Evolutionary conservation across 2,888 invertebrate species (phyloP), one percentile per base, ranked within the genome.

Genomic region (Apoda limacodes): DNA sequence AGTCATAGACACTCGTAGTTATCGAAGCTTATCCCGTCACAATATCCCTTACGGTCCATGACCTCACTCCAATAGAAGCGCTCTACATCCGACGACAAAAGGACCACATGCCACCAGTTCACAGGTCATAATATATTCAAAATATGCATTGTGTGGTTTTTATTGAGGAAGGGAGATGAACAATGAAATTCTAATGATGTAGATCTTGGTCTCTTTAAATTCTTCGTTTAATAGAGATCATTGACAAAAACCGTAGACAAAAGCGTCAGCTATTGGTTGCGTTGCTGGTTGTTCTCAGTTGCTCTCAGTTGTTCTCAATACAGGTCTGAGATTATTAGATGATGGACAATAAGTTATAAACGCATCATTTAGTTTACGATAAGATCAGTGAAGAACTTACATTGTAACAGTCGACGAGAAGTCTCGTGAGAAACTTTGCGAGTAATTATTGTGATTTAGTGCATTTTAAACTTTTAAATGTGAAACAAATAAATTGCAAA

Each of bases 101-200:
- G 46, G 46, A 53, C 46, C 46, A 43, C 52, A 55, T 47, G 52
- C 52, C 59, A 52, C 51, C 46, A 54, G 62, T 66, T 67, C 67
- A 67, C 62, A 66, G 66, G 61, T 71, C 68, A 60, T 68, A 71
- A 74, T 70, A 60, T 65, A 78, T 78, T 70, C 71, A 70, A 68
- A 72, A 70, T 69, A 74, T 69, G 63, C 67, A 68, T 72, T 75
- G 71, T 72, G 59, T 63, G 60, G 53, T 60, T 55, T 58, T 54
- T 49, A 55, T 62, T 48, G 45, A 50, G 44, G 34, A 38, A 44
- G 49, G 51, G 50, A 48, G 45, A 48, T 67, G 69, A 55, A 78
- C 72, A 74, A 76, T 68, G 60, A 59, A 55, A 59, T 52, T 57
- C 50, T 53, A 54, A 51, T 59, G 45, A 45, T 40, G 52, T 47